Evolutionary conservation across 92 coral and sea anemone species (phyloP), one percentile per base, ranked within the genome.

Genomic region (Chrysogorgia sp.): DNA sequence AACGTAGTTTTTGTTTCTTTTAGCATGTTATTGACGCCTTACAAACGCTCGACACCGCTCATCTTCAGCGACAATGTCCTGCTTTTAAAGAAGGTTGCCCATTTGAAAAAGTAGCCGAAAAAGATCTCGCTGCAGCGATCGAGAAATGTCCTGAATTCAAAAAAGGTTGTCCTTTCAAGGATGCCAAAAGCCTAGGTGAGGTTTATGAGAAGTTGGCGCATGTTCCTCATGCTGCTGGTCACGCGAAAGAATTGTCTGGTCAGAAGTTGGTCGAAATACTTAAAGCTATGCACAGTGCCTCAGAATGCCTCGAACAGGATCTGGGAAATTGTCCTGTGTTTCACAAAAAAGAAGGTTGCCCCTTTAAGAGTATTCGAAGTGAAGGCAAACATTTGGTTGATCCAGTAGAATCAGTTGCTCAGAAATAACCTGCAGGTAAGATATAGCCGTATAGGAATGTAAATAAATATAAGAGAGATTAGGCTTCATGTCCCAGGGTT

Each of bases 251-350:
- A 40, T 76, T 91, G 10, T 92, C 92, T 85, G 96, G 96, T 7
- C 75, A 68, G 75, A 88, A 89, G 41, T 85, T 93, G 26, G 79
- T 87, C 45, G 93, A 93, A 40, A 85, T 89, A 68, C 74, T 93
- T 28, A 91, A 76, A 78, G 76, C 84, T 26, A 84, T 93, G 22
- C 98, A 93, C 61, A 67, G 81, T 60, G 77, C 92, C 53, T 93
- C 98, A 20, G 84, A 69, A 41, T 85, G 87, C 13, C 80, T 93
- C 24, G 90, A 89, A 74, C 86, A 91, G 9, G 89, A 91, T 34
- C 82, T 93, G 74, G 98, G 98, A 32, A 88, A 89, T 31, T 93
- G 98, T 48, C 98, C 98, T n/a, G 93, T 93, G 59, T 93, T 93
- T 69, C 82, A 78, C 24, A 85, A 81, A 40, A 96, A 87, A 60